Evolutionary conservation across 1,140 invertebrate genomes (phyloP).

Genomic region (Micrasema longulum): DNA sequence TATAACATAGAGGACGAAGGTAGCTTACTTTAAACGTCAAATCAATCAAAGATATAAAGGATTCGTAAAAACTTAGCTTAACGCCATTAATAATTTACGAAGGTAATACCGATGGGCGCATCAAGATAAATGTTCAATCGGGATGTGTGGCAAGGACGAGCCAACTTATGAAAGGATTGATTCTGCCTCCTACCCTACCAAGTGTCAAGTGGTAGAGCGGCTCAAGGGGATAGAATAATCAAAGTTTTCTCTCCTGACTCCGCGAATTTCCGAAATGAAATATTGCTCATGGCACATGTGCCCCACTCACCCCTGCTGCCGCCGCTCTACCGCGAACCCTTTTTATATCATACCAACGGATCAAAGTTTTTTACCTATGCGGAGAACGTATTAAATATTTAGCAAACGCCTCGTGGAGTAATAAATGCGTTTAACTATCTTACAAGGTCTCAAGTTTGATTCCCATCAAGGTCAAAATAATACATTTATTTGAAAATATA

Average conservation of each 20-base stretch:
- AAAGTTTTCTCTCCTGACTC: constrained; percentile 52
- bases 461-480: too few species aligned
- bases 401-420: too few species aligned
- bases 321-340: constrained; percentile 18
- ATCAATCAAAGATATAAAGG: too few species aligned
- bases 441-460: too few species aligned
- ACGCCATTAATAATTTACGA: constrained; percentile 35
- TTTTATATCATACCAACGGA: too few species aligned
- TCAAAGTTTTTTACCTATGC: too few species aligned
- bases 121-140: constrained; percentile 43
- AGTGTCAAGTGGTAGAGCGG: constrained; percentile 22
- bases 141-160: constrained; percentile 36
- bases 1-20: too few species aligned
- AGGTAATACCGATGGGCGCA: constrained; percentile 1
- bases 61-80: too few species aligned
- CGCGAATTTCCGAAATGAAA: constrained; percentile 53
- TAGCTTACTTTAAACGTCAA: too few species aligned
- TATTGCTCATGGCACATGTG: constrained; percentile 49
- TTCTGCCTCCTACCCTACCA: constrained; percentile 20
- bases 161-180: constrained; percentile 34
- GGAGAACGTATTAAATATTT: too few species aligned
- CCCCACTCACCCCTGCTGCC: constrained; percentile 20
- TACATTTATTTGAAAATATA: too few species aligned
- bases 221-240: constrained; percentile 44
- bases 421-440: too few species aligned